Percentiles rank a stretch among this genome's conserved stretches.
Conservation (phyloP, 2,888 invertebrate genomes). For the Luperina testacea region DNA sequence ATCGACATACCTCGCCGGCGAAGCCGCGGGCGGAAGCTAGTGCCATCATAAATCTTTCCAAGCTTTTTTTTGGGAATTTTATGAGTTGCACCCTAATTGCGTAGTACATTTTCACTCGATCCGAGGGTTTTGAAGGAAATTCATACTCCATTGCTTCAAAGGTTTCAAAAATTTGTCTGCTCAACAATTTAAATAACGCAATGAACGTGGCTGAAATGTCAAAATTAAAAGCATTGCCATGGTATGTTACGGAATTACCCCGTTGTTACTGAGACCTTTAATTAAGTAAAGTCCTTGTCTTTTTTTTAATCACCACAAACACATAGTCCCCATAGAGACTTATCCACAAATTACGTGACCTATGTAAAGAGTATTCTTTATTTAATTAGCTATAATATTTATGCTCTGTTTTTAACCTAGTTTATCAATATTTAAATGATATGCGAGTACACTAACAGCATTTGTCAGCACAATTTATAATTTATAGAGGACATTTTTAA, state of each 20-base stretch:
- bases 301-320: not conserved
- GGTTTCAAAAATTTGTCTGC: not conserved
- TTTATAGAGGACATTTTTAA: slow-evolving; percentile 1
- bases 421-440: slow-evolving; percentile 19
- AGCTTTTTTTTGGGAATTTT: not conserved
- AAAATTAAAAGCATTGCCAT: not conserved
- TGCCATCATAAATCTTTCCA: too few relatives aligned
- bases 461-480: slow-evolving; percentile 4
- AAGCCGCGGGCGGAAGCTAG: too few relatives aligned
- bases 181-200: not conserved
- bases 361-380: not conserved
- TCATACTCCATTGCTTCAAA: not conserved
- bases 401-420: not conserved
- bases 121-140: not conserved
- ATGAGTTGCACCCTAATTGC: not conserved
- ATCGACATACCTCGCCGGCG: too few relatives aligned
- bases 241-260: not conserved
- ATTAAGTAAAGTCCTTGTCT: not conserved
- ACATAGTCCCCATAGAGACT: too few relatives aligned
- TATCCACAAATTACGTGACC: not conserved
- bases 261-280: not conserved
- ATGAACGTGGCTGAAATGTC: not conserved
- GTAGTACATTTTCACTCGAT: not conserved
- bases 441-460: not conserved
- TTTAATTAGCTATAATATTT: not conserved